Base-by-base conservation (phyloP, 2,888 invertebrate species). In the Leptinotarsa peninsularis region DNA sequence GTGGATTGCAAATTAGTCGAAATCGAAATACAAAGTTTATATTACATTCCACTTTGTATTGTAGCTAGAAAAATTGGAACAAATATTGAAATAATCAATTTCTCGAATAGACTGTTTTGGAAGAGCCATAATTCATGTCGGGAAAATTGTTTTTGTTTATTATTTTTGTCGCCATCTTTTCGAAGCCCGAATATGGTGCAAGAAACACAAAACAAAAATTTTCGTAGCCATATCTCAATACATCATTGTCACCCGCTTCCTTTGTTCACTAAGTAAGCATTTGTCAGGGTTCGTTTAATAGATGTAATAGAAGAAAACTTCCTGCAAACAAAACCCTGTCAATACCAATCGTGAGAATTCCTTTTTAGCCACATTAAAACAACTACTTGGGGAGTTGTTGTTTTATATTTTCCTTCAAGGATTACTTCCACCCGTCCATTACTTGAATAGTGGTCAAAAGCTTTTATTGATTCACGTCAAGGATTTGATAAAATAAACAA, bases 201-300 rank as follows among this genome's bases (percentile, higher is more conserved):
- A 72, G 66, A 71, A 67, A 72, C 71, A 54, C 49, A 58, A 52
- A 63, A 72, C 67, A 49, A 72, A 71, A 74, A 71, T 67, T 58
- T 27, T 58, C 66, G 71, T 74, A 73, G 67, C 71, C 68, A 76
- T 71, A 67, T 73, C 71, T 73, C 71, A 69, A 76, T 76, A 73
- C 73, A 76, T 76, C 76, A 76, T 73, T 76, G 76, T 73, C 73
- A 76, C 52, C 66, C 27, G 54, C 27, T 58, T 67, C 73, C 70
- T 76, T 76, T 76, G 76, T 76, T 67, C 71, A n/a, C 70, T 52
- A 52, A 54, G 60, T 71, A 74, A 54, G 58, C 58, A 58, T 14
- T 58, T 58, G 23, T 23, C 21, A 49, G 49, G 18, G 52, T 52
- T 52, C 52, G 50, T 66, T 18, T 67, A 67, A 72, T 72, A 52